Conservation (phyloP, 2,797 vertebrate species). For the Anguilla pacifica region DNA sequence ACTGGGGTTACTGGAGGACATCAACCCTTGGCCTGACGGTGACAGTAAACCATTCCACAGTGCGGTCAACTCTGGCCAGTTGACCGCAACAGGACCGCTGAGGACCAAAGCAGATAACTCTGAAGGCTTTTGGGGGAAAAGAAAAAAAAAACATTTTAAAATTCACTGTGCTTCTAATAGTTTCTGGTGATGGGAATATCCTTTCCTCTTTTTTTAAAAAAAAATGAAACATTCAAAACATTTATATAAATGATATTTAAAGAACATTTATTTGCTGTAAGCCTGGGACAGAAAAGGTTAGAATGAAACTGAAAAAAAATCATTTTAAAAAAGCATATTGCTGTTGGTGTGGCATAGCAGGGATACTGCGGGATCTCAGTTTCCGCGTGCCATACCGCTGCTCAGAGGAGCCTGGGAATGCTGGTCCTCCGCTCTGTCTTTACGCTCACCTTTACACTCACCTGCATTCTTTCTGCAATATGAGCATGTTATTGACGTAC, state of each 20-base stretch:
- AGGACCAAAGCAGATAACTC: background rate
- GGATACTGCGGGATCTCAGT: constrained; percentile 19
- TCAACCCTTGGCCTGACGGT: too few relatives aligned
- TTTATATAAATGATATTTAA: constrained; percentile 12
- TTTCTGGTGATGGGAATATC: constrained; percentile 27
- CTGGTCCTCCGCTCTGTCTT: background rate
- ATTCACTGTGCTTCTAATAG: background rate
- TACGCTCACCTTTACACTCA: background rate
- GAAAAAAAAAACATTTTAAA: background rate
- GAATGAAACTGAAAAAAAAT: background rate
- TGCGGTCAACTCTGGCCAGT: background rate
- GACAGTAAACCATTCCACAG: background rate
- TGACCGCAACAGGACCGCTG: background rate
- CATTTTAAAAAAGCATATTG: background rate
- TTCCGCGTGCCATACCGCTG: background rate
- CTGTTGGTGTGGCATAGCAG: background rate
- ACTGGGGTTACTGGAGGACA: too few relatives aligned
- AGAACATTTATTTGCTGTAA: background rate
- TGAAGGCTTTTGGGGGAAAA: background rate
- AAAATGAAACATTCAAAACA: background rate
- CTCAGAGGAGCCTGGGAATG: background rate
- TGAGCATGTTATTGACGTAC: background rate
- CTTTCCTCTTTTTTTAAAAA: background rate
- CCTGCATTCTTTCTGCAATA: background rate
- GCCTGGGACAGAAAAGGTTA: background rate